These are phyloP conservation scores for Germaria angustata DNA, from an alignment of 2,888 invertebrate species.

Conservation along the genomic window DNA sequence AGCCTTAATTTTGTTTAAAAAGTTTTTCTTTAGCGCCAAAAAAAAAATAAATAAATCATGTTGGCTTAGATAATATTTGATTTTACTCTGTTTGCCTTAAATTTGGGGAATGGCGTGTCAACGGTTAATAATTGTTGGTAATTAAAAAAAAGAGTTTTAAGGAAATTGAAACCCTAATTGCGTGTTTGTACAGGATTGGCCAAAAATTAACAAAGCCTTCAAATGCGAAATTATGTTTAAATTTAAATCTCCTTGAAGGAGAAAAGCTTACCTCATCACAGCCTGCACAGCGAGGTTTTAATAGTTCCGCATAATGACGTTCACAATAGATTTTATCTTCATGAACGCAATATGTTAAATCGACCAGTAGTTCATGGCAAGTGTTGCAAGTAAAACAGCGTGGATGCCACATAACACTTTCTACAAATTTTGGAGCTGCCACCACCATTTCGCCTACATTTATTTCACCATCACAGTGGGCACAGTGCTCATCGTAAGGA, in stretches of 20 bases:
- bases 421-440: constrained; percentile 90
- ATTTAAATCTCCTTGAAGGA: not conserved
- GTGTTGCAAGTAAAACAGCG: constrained; percentile 94
- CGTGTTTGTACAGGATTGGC: not conserved
- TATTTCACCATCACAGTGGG: constrained; percentile 89
- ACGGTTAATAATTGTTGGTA: not conserved
- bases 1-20: not conserved
- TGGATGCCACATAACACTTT: constrained; percentile 92
- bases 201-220: not conserved
- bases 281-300: constrained; percentile 96
- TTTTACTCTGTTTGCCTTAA: not conserved
- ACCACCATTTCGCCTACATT: constrained; percentile 91
- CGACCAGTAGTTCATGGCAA: constrained; percentile 95
- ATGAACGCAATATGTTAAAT: constrained; percentile 96
- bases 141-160: not conserved
- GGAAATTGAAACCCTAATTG: not conserved
- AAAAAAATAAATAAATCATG: not conserved
- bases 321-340: constrained; percentile 94
- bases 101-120: not conserved
- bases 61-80: not conserved
- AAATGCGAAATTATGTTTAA: not conserved
- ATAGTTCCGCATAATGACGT: constrained; percentile 96
- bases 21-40: not conserved
- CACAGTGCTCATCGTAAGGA: constrained; percentile 85
- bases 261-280: constrained; percentile 95